These are phyloP conservation scores for Nothocercus julius DNA, from an alignment of 2,113 vertebrate genomes.

Conservation along the genomic window DNA sequence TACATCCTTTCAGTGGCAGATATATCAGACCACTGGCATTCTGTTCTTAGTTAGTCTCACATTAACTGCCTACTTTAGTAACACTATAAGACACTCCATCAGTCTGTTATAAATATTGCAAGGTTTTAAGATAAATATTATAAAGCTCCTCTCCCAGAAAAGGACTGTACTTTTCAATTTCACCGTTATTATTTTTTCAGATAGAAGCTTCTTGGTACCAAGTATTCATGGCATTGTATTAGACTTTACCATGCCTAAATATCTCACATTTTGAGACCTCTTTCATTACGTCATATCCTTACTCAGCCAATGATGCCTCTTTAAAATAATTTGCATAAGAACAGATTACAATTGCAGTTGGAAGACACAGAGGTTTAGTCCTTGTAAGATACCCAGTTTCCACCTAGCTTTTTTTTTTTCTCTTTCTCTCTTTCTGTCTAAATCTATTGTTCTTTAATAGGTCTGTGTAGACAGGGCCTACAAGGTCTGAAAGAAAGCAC, in stretches of 20 bases:
- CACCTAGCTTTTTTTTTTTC: background rate
- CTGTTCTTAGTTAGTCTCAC: background rate
- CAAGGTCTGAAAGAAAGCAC: no score
- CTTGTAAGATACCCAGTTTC: background rate
- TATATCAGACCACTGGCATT: background rate
- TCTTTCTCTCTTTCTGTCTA: background rate
- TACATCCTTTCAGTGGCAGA: background rate
- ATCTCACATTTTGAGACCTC: background rate
- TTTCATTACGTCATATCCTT: background rate
- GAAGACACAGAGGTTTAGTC: background rate
- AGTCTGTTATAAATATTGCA: background rate
- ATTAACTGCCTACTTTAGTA: no score
- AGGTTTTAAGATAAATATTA: background rate
- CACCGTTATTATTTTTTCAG: background rate
- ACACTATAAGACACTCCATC: background rate
- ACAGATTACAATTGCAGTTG: background rate
- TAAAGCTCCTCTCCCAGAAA: background rate
- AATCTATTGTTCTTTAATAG: background rate
- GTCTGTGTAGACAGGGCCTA: background rate
- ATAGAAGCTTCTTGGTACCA: background rate
- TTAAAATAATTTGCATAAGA: background rate
- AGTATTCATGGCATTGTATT: background rate
- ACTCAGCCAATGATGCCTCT: background rate
- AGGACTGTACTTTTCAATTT: background rate
- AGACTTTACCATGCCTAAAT: background rate